Percentiles rank a stretch among this genome's conserved stretches.
phyloP scores from a whole-genome alignment of 2,797 vertebrate species.

The Tauraco hartlaubi region DNA sequence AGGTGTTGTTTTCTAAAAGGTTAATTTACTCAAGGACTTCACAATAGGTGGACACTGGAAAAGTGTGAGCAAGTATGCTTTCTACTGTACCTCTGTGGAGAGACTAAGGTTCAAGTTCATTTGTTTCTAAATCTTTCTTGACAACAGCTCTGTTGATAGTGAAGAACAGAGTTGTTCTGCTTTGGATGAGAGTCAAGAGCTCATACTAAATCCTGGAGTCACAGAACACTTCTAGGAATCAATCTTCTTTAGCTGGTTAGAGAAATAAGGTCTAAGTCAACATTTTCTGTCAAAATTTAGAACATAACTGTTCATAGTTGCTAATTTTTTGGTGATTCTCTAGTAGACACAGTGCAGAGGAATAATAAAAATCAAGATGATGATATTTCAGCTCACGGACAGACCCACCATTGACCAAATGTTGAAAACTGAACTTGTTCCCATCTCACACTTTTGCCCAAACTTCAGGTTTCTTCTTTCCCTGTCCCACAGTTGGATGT shows the following conservation, averaged over 20 bases:
- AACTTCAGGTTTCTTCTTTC: not conserved
- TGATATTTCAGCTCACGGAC: not conserved
- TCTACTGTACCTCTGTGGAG: not conserved
- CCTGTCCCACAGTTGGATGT: not conserved
- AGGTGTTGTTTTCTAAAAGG: not conserved
- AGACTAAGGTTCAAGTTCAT: not conserved
- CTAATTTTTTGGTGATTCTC: not conserved
- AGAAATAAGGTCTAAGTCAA: not conserved
- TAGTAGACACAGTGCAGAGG: fast-evolving
- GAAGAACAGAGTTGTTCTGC: not conserved
- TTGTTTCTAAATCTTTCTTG: not conserved
- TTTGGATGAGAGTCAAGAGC: not conserved
- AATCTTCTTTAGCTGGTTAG: not conserved
- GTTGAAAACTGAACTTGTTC: not conserved
- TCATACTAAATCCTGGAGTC: not conserved
- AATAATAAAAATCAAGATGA: not conserved
- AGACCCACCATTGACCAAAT: not conserved
- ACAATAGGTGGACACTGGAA: not conserved
- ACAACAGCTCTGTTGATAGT: not conserved
- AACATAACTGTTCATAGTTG: fast-evolving
- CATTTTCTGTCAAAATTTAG: not conserved
- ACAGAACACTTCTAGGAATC: not conserved
- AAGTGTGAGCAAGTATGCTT: not conserved
- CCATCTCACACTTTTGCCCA: not conserved
- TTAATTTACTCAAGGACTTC: not conserved